phyloP scores from a whole-genome alignment of 30 jellyfish, hydroid and myxozoan genomes.

The Catostylus mosaicus region DNA sequence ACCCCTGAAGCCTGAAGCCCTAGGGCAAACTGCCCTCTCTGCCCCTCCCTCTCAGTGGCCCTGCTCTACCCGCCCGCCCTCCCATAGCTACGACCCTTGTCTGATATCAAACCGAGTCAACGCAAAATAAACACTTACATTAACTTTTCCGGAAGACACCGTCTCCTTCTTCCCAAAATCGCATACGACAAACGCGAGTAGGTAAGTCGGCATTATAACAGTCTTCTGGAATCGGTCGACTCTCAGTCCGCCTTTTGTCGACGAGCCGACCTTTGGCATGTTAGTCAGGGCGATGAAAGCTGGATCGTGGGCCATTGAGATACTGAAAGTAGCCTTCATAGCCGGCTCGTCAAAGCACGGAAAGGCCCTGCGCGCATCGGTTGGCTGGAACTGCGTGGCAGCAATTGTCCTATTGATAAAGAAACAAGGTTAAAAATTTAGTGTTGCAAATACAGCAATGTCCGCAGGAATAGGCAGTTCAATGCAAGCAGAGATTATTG shows the following conservation, averaged over 20 bases:
- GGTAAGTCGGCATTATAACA: conserved; percentile 83
- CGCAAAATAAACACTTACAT: conserved; percentile 28
- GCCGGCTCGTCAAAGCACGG: conserved; percentile 99
- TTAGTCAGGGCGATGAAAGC: conserved; percentile 73
- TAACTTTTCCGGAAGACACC: conserved; percentile 31
- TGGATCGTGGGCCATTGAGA: conserved; percentile 67
- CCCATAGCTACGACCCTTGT: no score
- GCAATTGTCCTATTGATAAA: conserved; percentile 68
- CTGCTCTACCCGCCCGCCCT: no score
- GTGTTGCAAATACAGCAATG: background rate
- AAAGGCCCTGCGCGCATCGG: conserved; percentile 90
- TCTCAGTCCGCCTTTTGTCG: conserved; percentile 21
- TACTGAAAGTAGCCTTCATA: conserved; percentile 81
- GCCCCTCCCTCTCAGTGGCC: no score
- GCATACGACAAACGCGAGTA: conserved; percentile 86
- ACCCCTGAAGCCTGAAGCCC: no score
- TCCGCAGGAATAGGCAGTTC: background rate
- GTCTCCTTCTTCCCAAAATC: conserved; percentile 66
- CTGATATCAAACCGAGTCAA: no score
- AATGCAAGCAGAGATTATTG: background rate
- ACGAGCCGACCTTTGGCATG: conserved; percentile 77
- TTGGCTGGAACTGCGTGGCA: conserved; percentile 96
- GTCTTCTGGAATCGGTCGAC: conserved; percentile 72
- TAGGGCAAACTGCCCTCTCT: no score
- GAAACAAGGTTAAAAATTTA: background rate